Conservation (phyloP, 2,797 vertebrate species). For the Helarctos malayanus region DNA sequence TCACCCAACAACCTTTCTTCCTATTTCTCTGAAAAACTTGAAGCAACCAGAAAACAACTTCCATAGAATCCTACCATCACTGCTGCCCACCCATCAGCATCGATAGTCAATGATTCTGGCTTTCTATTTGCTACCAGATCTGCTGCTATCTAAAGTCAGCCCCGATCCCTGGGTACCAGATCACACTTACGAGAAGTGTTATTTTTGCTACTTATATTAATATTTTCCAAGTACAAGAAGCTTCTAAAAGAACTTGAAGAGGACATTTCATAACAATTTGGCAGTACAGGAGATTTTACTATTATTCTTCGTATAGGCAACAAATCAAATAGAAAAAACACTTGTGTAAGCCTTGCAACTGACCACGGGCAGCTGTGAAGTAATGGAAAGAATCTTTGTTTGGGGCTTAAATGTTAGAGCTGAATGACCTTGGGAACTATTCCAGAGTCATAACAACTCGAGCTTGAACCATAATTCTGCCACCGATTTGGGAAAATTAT, state of each 20-base stretch:
- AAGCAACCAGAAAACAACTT: background rate
- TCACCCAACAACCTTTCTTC: background rate
- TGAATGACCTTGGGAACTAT: background rate
- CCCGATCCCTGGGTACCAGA: background rate
- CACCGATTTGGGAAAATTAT: background rate
- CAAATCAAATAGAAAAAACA: background rate
- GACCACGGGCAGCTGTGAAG: background rate
- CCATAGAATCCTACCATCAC: background rate
- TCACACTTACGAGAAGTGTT: background rate
- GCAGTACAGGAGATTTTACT: background rate
- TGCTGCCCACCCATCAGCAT: background rate
- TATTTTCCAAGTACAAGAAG: background rate
- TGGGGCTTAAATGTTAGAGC: background rate
- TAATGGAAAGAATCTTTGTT: background rate
- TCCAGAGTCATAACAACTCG: background rate
- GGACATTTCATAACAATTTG: background rate
- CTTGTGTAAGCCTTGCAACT: background rate
- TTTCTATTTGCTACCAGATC: background rate
- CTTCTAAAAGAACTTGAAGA: background rate
- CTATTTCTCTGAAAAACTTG: background rate
- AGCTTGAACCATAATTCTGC: background rate
- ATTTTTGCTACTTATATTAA: background rate
- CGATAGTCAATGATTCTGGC: background rate
- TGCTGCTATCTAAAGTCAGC: background rate
- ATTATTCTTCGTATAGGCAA: background rate